Percentiles rank a stretch among this genome's conserved stretches.
Conservation (phyloP, 2,113 vertebrate genomes). For the Nettapus auritus region DNA sequence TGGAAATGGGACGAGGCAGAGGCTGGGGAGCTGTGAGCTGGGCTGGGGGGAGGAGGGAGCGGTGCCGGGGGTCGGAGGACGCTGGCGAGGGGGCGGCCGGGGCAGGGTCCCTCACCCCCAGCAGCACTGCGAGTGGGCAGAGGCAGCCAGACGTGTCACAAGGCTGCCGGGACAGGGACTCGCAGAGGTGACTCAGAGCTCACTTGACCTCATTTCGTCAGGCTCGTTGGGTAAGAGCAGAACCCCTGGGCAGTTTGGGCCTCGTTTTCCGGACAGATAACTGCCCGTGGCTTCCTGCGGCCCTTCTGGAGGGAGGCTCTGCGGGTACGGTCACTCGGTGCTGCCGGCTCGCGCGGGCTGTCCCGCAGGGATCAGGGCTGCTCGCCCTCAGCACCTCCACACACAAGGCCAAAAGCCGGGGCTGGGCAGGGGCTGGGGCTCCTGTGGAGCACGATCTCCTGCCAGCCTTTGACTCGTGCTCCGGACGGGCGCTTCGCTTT, state of each 20-base stretch:
- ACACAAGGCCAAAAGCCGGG: fast-evolving
- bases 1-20: neutral
- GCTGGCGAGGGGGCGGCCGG: neutral
- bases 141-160: neutral
- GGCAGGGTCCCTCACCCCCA: fast-evolving
- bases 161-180: neutral
- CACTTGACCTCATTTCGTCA: neutral
- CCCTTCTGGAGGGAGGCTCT: neutral
- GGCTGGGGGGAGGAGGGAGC: neutral
- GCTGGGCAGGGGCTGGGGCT: neutral
- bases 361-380: neutral
- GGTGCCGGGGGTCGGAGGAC: neutral
- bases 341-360: neutral
- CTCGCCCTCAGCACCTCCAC: fast-evolving
- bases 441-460: neutral
- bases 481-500: neutral
- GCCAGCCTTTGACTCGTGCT: neutral
- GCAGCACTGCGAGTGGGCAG: neutral
- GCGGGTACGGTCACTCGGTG: neutral
- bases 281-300: neutral
- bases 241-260: neutral
- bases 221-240: neutral
- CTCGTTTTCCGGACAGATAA: neutral
- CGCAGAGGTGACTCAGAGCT: neutral
- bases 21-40: neutral